Evolutionary conservation across 1,140 invertebrate genomes (phyloP).

Genomic region (Temnothorax nylanderi): DNA sequence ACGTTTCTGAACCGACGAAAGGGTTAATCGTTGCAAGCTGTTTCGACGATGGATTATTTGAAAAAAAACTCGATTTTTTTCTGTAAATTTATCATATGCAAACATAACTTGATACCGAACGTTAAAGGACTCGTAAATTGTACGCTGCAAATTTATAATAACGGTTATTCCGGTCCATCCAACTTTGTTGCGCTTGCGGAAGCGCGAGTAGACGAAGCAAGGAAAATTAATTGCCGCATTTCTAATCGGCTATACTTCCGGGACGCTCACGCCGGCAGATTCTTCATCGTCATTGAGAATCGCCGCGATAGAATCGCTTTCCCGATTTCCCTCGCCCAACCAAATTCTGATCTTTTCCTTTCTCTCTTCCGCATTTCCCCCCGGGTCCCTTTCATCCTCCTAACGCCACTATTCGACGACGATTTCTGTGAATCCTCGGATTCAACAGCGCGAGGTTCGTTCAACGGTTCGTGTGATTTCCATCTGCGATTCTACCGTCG

Average conservation of each 20-base stretch:
- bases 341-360: not conserved
- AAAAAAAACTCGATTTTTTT: not conserved
- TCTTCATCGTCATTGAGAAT: slow-evolving; percentile 18
- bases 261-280: slow-evolving; percentile 11
- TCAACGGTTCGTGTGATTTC: slow-evolving; percentile 38
- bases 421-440: not conserved
- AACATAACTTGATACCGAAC: not conserved
- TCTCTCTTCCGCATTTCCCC: not conserved
- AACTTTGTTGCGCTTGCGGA: not conserved
- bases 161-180: not conserved
- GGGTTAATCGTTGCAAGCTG: not conserved
- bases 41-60: not conserved
- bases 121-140: not conserved
- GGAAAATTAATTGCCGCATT: slow-evolving; percentile 5
- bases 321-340: slow-evolving; percentile 23
- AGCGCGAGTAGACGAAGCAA: not conserved
- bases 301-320: not conserved
- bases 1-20: not conserved
- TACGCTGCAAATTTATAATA: not conserved
- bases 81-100: not conserved
- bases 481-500: slow-evolving; percentile 26
- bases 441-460: not conserved
- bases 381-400: not conserved
- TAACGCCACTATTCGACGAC: not conserved
- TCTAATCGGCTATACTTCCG: slow-evolving; percentile 5